Base-by-base conservation (phyloP, 1,140 invertebrate species). In the Eueides isabella region DNA sequence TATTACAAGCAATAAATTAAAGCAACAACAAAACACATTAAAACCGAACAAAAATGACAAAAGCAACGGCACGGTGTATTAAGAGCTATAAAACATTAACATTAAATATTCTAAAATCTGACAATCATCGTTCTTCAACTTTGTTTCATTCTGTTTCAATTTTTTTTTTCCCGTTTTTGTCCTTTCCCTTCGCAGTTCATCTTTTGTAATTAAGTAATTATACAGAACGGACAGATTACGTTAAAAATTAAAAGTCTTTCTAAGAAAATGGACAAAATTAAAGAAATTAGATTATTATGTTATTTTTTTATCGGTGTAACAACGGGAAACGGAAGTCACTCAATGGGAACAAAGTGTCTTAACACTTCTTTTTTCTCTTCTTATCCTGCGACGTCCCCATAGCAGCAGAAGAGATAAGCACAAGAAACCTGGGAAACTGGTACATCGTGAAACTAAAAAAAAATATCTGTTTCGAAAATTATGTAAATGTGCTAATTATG, bases 201-300 rank as follows among this genome's bases (percentile, higher is more conserved):
- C 67, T 69, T 69, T 69, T 62, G 67, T 69, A 69, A 69, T 69
- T 69, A 69, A 69, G 67, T 69, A 61, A 69, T 69, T 69, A 69
- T 69, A 69, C 67, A 69, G 67, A 69, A 61, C 48, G 67, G 19
- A 0, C 14, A 62, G 67, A 61, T 69, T 69, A 69, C 67, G 55
- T 69, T 69, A 30, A 67, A 55, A 67, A 30, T 26, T 11, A 12
- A 26, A 55, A 55, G 23, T 26, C 48, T 11, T 7, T 55, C 19
- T 26, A 55, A 12, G 11, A 55, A 55, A 55, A 55, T 55, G 48
- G 19, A 55, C 48, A 11, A 26, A 23, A 55, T 55, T 55, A 55
- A 55, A 12, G 23, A 55, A 55, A 55, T 26, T 55, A 9, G 19
- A 1, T 26, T 26, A 12, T 55, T 55, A 26, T 23, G 6, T 26